These are phyloP conservation scores for Ochotona princeps DNA, from an alignment of 2,113 vertebrate genomes.

Conservation along the genomic window DNA sequence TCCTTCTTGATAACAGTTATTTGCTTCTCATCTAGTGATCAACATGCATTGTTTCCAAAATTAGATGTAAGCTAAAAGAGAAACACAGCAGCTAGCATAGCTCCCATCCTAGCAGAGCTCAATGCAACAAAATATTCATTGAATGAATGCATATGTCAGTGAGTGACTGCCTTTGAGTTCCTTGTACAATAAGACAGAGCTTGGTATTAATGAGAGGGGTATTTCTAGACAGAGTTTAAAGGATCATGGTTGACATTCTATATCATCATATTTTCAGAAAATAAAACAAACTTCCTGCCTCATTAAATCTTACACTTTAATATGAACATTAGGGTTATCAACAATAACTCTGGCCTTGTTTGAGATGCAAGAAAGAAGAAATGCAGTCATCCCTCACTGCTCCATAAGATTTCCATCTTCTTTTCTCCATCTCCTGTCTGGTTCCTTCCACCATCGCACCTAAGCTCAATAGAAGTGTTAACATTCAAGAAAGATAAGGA, in stretches of 20 bases:
- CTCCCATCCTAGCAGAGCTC: neutral
- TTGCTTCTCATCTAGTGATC: neutral
- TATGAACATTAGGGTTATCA: neutral
- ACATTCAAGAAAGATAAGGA: neutral
- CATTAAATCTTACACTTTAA: neutral
- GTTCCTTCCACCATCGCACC: neutral
- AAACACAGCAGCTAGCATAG: neutral
- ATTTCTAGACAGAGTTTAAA: neutral
- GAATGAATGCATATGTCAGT: neutral
- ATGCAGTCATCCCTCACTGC: neutral
- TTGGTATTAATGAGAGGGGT: neutral
- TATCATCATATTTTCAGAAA: neutral
- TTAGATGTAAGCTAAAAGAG: neutral
- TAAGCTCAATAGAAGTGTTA: neutral
- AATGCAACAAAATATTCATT: neutral
- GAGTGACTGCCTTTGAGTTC: constrained; percentile 22
- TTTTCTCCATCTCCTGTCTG: neutral
- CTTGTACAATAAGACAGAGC: constrained; percentile 6
- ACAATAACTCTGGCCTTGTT: neutral
- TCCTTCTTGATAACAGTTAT: neutral
- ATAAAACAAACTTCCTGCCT: neutral
- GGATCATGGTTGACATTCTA: neutral
- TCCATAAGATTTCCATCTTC: neutral
- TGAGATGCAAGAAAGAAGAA: neutral
- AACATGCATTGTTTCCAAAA: neutral